These are phyloP conservation scores for Mareca strepera DNA, from an alignment of 2,797 vertebrate species.

Conservation along the genomic window DNA sequence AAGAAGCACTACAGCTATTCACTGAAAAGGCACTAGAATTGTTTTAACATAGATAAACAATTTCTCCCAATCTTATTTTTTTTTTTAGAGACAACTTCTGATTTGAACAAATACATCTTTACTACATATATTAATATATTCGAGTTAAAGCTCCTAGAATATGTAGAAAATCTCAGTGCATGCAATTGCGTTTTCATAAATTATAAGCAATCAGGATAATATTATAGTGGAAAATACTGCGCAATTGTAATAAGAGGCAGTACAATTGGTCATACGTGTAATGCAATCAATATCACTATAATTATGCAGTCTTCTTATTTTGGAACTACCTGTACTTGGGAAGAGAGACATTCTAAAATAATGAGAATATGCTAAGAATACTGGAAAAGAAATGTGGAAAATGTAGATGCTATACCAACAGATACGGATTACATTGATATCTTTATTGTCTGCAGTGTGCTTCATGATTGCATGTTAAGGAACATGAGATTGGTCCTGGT, in stretches of 20 bases:
- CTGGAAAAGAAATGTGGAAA: neutral
- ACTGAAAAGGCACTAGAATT: neutral
- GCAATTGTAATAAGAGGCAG: neutral
- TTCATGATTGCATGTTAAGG: neutral
- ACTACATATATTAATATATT: neutral
- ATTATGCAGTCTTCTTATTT: conserved; percentile 1
- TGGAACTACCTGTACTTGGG: conserved; percentile 4
- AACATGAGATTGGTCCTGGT: neutral
- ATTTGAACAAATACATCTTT: neutral
- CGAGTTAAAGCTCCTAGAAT: neutral
- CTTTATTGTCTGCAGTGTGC: neutral
- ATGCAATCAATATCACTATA: neutral
- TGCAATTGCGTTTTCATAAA: neutral
- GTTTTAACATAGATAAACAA: neutral
- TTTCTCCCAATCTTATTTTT: neutral
- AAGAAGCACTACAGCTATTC: neutral
- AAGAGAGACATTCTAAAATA: conserved; percentile 29
- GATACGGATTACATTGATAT: neutral
- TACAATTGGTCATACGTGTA: neutral
- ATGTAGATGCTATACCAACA: neutral
- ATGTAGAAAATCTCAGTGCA: neutral
- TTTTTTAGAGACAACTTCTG: neutral
- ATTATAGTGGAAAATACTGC: neutral
- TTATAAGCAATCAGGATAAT: neutral
- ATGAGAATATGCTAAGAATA: neutral